Evolutionary conservation across 2,113 vertebrate genomes (phyloP).

Genomic region (Cochlearius cochlearius): DNA sequence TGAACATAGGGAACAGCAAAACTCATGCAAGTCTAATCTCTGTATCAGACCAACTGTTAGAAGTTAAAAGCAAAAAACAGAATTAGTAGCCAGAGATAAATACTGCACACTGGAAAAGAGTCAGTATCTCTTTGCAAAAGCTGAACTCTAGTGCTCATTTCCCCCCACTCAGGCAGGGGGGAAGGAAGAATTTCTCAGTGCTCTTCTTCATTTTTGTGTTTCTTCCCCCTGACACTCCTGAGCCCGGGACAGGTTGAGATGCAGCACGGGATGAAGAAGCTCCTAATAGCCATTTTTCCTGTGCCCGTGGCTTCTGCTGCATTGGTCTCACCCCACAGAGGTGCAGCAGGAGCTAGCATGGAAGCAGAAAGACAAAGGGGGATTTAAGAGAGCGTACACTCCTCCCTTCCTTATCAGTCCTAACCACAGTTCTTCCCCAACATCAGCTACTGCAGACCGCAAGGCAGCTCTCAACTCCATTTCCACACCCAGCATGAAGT

Average conservation of each 20-base stretch:
- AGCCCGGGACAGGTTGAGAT: neutral
- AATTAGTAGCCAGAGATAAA: neutral
- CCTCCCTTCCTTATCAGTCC: neutral
- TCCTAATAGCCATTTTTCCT: neutral
- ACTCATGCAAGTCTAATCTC: neutral
- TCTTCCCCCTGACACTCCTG: neutral
- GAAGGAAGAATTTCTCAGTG: neutral
- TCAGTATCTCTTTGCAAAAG: neutral
- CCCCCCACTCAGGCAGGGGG: neutral
- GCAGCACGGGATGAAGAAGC: neutral
- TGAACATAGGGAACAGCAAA: neutral
- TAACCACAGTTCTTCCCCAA: neutral
- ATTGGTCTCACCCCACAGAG: neutral
- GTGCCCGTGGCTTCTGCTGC: neutral
- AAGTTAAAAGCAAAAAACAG: neutral
- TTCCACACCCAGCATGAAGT: rapidly evolving
- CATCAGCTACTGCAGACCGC: neutral
- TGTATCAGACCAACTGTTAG: neutral
- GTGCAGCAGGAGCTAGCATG: neutral
- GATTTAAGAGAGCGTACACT: neutral
- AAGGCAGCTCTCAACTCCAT: neutral
- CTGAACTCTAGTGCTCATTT: neutral
- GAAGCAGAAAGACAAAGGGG: neutral
- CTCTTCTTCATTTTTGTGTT: neutral
- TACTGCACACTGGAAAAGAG: neutral